phyloP scores from a whole-genome alignment of 2,797 vertebrate species.

The Tragopan temminckii region DNA sequence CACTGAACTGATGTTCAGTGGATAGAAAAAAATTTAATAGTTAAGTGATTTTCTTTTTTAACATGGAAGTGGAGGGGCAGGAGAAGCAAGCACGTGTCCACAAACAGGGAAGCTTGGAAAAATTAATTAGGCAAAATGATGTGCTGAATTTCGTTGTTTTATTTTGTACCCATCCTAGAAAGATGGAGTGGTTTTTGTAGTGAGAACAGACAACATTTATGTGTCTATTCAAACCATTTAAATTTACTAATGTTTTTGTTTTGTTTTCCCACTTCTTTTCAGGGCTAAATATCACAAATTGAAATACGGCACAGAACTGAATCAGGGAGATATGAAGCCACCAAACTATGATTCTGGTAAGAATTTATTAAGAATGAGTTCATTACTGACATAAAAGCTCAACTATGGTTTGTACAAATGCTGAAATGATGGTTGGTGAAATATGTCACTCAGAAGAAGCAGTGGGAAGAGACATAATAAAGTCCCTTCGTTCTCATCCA shows the following conservation, averaged over 20 bases:
- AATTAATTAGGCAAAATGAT: neutral
- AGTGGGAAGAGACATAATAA: neutral
- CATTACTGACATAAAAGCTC: neutral
- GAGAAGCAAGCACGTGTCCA: neutral
- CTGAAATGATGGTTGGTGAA: neutral
- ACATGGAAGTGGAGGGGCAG: accelerated
- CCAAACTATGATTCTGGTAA: slow-evolving; percentile 99
- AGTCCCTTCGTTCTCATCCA: neutral
- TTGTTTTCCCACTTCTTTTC: slow-evolving; percentile 45
- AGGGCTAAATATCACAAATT: slow-evolving; percentile 99
- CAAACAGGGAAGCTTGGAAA: neutral
- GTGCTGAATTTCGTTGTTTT: neutral
- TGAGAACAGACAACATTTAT: neutral
- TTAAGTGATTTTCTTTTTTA: neutral
- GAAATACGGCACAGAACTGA: slow-evolving; percentile 98
- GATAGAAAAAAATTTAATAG: neutral
- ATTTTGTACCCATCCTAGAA: neutral
- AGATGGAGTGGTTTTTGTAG: neutral
- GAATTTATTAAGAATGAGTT: slow-evolving; percentile 71
- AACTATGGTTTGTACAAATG: neutral
- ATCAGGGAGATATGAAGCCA: slow-evolving; percentile 98
- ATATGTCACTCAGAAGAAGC: neutral
- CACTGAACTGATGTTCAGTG: neutral
- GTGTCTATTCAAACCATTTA: neutral
- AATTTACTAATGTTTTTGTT: neutral